Evolutionary conservation across 2,888 invertebrate species (phyloP), one percentile per base, ranked within the genome.

Genomic region (Parnassius glacialis): DNA sequence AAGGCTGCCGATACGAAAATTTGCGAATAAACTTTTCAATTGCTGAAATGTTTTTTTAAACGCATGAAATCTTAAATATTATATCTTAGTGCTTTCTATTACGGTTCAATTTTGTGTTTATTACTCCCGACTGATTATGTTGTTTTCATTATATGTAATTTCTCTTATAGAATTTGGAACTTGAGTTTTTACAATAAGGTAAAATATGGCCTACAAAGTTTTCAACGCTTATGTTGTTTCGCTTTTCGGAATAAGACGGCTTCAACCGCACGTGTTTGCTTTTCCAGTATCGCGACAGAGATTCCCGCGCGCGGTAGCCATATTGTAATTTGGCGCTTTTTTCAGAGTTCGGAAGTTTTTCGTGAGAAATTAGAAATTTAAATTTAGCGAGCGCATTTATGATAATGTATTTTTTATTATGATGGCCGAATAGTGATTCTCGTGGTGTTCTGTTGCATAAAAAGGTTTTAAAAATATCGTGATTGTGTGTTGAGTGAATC

Each of bases 261-360:
- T 76, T 71, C 73, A 69, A 72, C 75, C 83, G 78, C 87, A 86
- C 85, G 84, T 86, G 87, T 73, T 79, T 69, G 65, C 69, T 74
- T 80, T 81, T 81, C 82, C 86, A 87, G 87, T 87, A 71, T 69
- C 79, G 78, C 80, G 79, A 75, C 72, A 78, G 83, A 72, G 74
- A 79, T 78, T 78, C 68, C 66, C 65, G 78, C 72, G 78, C 65
- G 68, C 73, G 80, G 80, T 71, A 69, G 65, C 61, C 62, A 68
- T 74, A 67, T 70, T 69, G 70, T 73, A 10, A 69, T 70, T 73
- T 67, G 72, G 72, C 71, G 70, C 64, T 68, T 68, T 60, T 76
- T 76, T 73, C 68, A 63, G 61, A 57, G 52, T 65, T 67, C 67
- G 68, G 67, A 70, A 73, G 68, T 69, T 72, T 68, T 66, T 66